Evolutionary conservation across 2,888 invertebrate genomes (phyloP).

Genomic region (Mesorhabditis belari): DNA sequence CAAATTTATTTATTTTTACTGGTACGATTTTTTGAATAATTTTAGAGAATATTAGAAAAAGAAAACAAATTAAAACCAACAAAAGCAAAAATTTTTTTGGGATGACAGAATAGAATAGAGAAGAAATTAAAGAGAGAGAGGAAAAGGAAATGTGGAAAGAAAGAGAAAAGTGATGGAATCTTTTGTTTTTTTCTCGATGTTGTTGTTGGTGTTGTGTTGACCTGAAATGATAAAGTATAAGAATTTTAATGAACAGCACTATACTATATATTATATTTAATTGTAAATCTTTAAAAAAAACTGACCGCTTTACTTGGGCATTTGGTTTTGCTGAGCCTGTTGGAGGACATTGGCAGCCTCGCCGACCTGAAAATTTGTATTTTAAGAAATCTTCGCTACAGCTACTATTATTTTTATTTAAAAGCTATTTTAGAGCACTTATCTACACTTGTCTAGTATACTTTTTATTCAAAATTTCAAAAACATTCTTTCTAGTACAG

Average conservation of each 20-base stretch:
- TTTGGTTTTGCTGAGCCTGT: constrained; percentile 12
- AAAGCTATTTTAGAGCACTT: neutral
- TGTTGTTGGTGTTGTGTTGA: neutral
- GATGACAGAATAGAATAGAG: neutral
- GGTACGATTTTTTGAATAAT: no score
- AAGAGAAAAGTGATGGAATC: neutral
- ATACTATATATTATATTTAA: no score
- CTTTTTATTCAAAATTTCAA: neutral
- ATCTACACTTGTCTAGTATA: no score
- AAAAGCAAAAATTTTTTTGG: neutral
- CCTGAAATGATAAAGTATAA: no score
- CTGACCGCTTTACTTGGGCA: no score
- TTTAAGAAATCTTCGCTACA: neutral
- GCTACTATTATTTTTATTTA: neutral
- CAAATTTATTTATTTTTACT: no score
- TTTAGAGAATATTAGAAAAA: no score
- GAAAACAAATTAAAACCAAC: no score
- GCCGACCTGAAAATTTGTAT: constrained; percentile 9
- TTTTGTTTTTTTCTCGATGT: neutral
- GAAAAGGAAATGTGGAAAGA: neutral
- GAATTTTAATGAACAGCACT: no score
- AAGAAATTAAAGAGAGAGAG: neutral
- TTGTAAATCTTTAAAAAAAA: no score
- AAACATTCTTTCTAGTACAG: neutral
- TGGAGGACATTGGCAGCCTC: constrained; percentile 20